These are phyloP conservation scores for Brevimyrus niger DNA, from an alignment of 2,113 vertebrate genomes.

Conservation along the genomic window DNA sequence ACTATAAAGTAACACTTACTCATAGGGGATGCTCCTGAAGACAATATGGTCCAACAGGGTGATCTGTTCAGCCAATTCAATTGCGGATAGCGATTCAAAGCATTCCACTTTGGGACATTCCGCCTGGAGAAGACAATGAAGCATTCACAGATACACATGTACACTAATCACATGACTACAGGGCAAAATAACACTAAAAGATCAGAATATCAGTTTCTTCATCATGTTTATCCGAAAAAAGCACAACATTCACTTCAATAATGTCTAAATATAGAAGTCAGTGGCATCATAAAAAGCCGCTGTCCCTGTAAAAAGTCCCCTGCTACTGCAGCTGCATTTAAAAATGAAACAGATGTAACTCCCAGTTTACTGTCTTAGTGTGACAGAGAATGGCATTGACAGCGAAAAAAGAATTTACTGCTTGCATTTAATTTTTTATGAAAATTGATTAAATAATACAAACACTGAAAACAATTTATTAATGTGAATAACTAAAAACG, in stretches of 20 bases:
- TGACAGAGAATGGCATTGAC: not conserved
- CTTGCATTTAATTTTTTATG: not conserved
- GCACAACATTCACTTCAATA: not conserved
- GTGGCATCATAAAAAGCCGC: not conserved
- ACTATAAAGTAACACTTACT: conserved; percentile 57
- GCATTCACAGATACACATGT: conserved; percentile 1
- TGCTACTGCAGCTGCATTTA: not conserved
- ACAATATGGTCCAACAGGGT: conserved; percentile 76
- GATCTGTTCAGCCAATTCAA: conserved; percentile 83
- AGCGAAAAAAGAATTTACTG: not conserved
- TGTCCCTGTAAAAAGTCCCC: not conserved
- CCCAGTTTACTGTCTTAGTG: not conserved
- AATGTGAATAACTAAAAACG: not conserved
- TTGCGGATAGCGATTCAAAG: conserved; percentile 75
- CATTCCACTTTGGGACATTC: conserved; percentile 67
- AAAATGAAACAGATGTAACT: not conserved
- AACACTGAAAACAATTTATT: not conserved
- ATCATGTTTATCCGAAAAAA: not conserved
- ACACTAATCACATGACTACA: conserved; percentile 1
- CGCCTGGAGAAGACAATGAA: conserved; percentile 43
- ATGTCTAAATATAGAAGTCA: not conserved
- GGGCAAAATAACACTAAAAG: not conserved
- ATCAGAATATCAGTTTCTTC: not conserved
- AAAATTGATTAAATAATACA: not conserved
- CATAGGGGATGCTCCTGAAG: conserved; percentile 81